phyloP scores from a whole-genome alignment of 2,113 vertebrate genomes.

The Myiozetetes cayanensis region DNA sequence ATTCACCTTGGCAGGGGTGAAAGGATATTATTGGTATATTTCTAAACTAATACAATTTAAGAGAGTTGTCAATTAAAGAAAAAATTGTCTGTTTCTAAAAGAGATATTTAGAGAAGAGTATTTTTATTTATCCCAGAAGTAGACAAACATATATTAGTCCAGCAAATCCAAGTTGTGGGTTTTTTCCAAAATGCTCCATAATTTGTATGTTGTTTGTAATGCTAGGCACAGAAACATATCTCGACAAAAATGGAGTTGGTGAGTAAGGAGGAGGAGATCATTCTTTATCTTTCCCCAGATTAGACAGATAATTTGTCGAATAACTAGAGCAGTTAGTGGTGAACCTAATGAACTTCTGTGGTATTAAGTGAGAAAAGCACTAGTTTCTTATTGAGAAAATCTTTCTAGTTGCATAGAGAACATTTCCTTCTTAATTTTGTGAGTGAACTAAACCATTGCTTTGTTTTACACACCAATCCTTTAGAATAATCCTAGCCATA shows the following conservation, averaged over 20 bases:
- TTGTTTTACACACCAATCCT: not conserved
- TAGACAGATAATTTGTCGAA: not conserved
- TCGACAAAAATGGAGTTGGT: not conserved
- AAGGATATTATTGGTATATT: not conserved
- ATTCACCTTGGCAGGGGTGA: not conserved
- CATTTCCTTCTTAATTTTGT: not conserved
- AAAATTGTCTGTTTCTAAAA: not conserved
- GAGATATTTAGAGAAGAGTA: not conserved
- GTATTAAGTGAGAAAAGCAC: not conserved
- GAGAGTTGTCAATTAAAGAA: not conserved
- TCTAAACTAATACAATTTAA: not conserved
- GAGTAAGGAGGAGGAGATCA: not conserved
- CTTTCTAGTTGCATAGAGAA: not conserved
- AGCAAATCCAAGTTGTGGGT: not conserved
- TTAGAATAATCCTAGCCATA: not conserved
- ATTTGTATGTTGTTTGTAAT: not conserved
- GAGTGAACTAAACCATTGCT: not conserved
- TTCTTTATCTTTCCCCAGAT: not conserved
- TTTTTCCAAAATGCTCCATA: not conserved
- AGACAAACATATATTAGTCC: not conserved
- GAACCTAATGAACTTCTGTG: not conserved
- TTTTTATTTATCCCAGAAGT: not conserved
- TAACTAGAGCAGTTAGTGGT: not conserved
- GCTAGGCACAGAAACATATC: not conserved
- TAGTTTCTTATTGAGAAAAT: not conserved